Conservation (phyloP, 2,888 invertebrate species). For the Pemphredon lugubris region DNA sequence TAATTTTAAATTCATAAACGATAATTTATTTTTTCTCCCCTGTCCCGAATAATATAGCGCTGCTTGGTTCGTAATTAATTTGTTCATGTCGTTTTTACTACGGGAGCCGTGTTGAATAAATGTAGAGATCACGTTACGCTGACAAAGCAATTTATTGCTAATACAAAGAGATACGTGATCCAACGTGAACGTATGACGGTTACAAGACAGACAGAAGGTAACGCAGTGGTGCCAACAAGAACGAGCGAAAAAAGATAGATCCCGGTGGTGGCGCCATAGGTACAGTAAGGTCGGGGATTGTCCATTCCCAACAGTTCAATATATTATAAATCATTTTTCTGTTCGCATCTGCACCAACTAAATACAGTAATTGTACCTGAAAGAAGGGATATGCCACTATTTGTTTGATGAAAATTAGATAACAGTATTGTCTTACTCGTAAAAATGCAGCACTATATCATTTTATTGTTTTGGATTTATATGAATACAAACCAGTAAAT, state of each 20-base stretch:
- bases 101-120: too few relatives aligned
- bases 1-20: conserved; percentile 20
- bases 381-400: too few relatives aligned
- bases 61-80: neutral
- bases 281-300: too few relatives aligned
- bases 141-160: neutral
- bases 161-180: neutral
- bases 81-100: too few relatives aligned
- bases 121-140: too few relatives aligned
- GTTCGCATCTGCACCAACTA: neutral
- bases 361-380: too few relatives aligned
- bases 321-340: conserved; percentile 30
- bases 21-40: conserved; percentile 27
- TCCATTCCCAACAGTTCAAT: conserved; percentile 16
- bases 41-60: conserved; percentile 21
- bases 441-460: conserved; percentile 1
- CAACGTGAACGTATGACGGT: too few relatives aligned
- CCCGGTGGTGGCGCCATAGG: conserved; percentile 28
- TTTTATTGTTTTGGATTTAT: conserved; percentile 4
- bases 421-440: neutral
- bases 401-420: conserved; percentile 19
- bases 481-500: conserved; percentile 23
- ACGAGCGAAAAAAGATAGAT: conserved; percentile 14
- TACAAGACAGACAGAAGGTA: too few relatives aligned
- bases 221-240: too few relatives aligned